Evolutionary conservation across 1,140 invertebrate genomes (phyloP).

Genomic region (Camponotus floridanus): DNA sequence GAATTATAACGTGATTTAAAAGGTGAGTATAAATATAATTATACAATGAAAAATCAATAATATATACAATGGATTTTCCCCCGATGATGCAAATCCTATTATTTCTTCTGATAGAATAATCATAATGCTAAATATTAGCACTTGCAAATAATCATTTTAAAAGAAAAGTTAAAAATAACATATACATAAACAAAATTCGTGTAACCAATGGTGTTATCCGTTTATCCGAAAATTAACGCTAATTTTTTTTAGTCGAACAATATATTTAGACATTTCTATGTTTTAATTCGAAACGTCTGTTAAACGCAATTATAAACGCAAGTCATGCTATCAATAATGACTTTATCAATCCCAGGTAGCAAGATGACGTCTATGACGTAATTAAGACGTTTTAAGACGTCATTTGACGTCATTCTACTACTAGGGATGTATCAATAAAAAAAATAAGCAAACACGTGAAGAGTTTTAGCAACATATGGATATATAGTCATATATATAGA

Average conservation of each 20-base stretch:
- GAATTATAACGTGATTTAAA: background rate
- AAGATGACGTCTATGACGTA: too few relatives aligned
- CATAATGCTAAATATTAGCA: background rate
- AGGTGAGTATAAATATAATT: background rate
- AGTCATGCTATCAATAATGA: too few relatives aligned
- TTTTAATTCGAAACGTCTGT: background rate
- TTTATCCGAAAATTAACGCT: slow-evolving; percentile 15
- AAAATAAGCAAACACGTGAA: slow-evolving; percentile 15
- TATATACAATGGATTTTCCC: too few relatives aligned
- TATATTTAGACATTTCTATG: background rate
- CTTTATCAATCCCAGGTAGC: too few relatives aligned
- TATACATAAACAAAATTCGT: background rate
- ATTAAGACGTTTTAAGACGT: too few relatives aligned
- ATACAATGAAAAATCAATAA: too few relatives aligned
- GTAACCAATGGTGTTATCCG: background rate
- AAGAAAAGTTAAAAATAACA: background rate
- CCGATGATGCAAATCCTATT: background rate
- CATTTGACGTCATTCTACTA: too few relatives aligned
- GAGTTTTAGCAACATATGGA: background rate
- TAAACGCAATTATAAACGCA: too few relatives aligned
- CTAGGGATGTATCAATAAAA: too few relatives aligned
- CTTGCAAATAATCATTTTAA: background rate
- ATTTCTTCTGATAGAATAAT: background rate
- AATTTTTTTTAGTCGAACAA: background rate
- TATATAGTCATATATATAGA: background rate